A percentile compares a stretch with the other conserved stretches of the same genome.
Conservation (phyloP, 2,888 invertebrate genomes). For the Eilema depressum region DNA sequence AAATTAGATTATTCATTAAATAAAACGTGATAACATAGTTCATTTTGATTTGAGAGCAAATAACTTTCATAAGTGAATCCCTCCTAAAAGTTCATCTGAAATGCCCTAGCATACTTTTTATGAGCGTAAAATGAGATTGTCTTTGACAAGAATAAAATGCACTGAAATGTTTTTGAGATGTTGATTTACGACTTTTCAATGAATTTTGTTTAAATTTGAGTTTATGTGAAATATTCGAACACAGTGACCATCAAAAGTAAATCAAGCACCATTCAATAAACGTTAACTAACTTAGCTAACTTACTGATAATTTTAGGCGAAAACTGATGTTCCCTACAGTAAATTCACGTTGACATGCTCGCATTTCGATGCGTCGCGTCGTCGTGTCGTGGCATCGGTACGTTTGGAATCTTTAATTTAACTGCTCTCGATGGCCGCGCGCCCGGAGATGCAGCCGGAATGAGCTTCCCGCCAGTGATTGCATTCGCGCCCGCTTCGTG, state of each 20-base stretch:
- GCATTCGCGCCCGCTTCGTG: conserved; percentile 76
- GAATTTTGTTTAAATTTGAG: too few species aligned
- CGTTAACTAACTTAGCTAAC: too few species aligned
- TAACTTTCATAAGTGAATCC: too few species aligned
- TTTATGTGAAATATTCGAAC: too few species aligned
- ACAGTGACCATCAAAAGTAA: too few species aligned
- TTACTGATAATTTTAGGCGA: not conserved
- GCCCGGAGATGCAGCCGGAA: conserved; percentile 81
- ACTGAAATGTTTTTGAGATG: too few species aligned
- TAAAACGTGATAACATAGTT: not conserved
- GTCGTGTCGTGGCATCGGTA: conserved; percentile 53
- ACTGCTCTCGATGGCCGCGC: conserved; percentile 62
- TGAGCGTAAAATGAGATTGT: too few species aligned
- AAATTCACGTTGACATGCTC: conserved; percentile 43
- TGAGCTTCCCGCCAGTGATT: conserved; percentile 84
- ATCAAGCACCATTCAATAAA: too few species aligned
- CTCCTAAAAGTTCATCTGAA: not conserved
- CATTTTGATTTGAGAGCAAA: not conserved
- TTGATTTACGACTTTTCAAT: too few species aligned
- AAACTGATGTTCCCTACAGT: conserved; percentile 14
- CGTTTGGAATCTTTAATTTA: conserved; percentile 82
- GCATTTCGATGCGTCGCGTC: conserved; percentile 54
- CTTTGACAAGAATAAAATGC: not conserved
- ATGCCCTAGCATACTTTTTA: too few species aligned
- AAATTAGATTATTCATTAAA: not conserved